These are phyloP conservation scores for Pachyramphus minor DNA, from an alignment of 2,113 vertebrate genomes.

Conservation along the genomic window DNA sequence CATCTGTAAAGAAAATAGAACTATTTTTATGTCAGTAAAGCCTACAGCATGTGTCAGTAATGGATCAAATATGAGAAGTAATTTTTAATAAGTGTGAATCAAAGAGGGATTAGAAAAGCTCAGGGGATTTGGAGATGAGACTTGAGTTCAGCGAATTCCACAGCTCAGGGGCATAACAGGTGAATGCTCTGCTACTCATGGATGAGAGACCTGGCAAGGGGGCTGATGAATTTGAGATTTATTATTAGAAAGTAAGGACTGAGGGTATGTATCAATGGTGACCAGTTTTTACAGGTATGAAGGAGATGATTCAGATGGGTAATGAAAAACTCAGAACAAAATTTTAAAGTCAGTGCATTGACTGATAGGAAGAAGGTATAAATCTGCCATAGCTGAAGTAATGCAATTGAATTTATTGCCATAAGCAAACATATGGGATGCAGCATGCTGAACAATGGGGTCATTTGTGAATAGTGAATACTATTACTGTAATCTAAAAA, in stretches of 20 bases:
- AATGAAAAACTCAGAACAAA: constrained; percentile 73
- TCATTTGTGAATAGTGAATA: constrained; percentile 48
- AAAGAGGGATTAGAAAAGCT: constrained; percentile 69
- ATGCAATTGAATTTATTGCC: constrained; percentile 64
- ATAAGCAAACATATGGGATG: constrained; percentile 45
- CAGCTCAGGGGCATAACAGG: constrained; percentile 53
- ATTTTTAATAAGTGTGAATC: constrained; percentile 73
- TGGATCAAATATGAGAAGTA: constrained; percentile 73
- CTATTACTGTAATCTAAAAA: constrained; percentile 52
- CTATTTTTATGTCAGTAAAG: constrained; percentile 30
- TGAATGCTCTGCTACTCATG: constrained; percentile 73
- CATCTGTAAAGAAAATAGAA: constrained; percentile 34
- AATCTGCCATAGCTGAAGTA: constrained; percentile 68
- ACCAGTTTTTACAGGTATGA: constrained; percentile 60
- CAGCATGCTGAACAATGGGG: constrained; percentile 7
- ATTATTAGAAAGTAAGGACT: constrained; percentile 72
- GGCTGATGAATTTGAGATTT: constrained; percentile 78
- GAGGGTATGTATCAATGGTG: constrained; percentile 67
- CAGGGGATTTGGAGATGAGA: constrained; percentile 62
- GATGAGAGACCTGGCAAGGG: constrained; percentile 68
- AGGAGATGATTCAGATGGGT: constrained; percentile 57
- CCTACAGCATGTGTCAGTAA: constrained; percentile 57
- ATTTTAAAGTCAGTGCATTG: constrained; percentile 72
- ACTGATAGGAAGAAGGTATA: constrained; percentile 64
- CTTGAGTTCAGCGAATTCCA: constrained; percentile 66